Base-by-base conservation (phyloP, 2,797 vertebrate genomes). In the Apodemus agrarius region DNA sequence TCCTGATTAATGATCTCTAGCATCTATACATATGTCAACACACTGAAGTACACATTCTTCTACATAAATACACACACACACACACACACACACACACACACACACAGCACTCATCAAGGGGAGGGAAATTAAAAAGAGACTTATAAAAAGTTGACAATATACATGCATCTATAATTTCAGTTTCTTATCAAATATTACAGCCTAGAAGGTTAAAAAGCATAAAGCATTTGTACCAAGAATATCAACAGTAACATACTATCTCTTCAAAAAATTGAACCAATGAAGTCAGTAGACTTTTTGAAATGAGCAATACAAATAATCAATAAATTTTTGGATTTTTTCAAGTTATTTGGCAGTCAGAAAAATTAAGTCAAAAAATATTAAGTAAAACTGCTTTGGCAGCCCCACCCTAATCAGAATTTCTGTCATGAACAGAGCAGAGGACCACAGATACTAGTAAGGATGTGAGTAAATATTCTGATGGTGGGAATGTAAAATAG, bases 91-190 rank as follows among this genome's bases (percentile, higher is more conserved):
- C 40, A 74, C 12, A 46, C 24, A 46, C 24, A 6, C 67, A 75
- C 40, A 74, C 12, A 46, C 24, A 46, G 4, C 34, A 57, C 10
- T n/a, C 49, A 22, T 4, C 13, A 26, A 63, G 52, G 21, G 80
- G 1, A 63, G 61, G 1, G 40, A 21, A 81, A 84, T 65, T 34
- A 21, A 65, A 65, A 65, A 11, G n/a, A 31, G 95, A 69, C 83
- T 94, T 97, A 80, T 79, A 97, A 43, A 69, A 90, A 22, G 37
- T 96, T 94, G 74, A 94, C 74, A 80, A 3, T 21, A 65, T 43
- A 94, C 9, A 0, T 79, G 74, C 86, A 16, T 76, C 65, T 96
- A 12, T 84, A 92, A 83, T 93, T 95, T 94, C 59, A 57, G 91
- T 87, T 96, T 96, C 61, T 89, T 61, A 11, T 43, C 14, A 91